Evolutionary conservation across 2,113 vertebrate genomes (phyloP), one percentile per base, ranked within the genome.

Genomic region (Tachuris rubrigastra): DNA sequence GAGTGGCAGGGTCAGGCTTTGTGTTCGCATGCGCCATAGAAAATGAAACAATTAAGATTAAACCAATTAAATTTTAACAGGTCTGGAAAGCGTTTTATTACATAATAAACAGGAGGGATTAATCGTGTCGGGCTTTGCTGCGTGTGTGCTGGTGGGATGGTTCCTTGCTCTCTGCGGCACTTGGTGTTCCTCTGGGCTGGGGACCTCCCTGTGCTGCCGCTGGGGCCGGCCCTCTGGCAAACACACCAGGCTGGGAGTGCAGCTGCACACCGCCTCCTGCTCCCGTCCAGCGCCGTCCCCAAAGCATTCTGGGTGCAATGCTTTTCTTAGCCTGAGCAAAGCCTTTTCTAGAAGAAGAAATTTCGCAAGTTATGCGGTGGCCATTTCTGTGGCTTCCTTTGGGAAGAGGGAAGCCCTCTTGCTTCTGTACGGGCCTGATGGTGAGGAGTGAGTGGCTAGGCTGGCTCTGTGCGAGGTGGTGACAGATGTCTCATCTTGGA

Each of bases 1-100:
- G 92, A 88, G 94, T 87, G 87, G 94, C 82, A 58, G 94, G 81
- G 92, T 93, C 83, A 81, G 95, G 85, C 82, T 87, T 90, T 94
- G 83, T 63, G 95, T 94, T 92, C 95, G 80, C 79, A 56, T 80
- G 71, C 5, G 12, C 87, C 8, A 1, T 18, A 69, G 80, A 90
- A 95, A 93, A 85, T 76, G 62, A 86, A 90, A 89, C 89, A 33
- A 80, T 87, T 81, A 69, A 85, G 89, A 96, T 95, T 94, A 96
- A 97, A 94, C 84, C 81, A 95, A 95, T 96, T 95, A 96, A 95
- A 89, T 81, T 95, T 95, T 95, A 93, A 96, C 92, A 84, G 95
- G 90, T 92, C 91, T 94, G 90, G 92, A 91, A 63, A 96, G 95
- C 6, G 21, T 96, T 97, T 97, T 97, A 96, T 96, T 96, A 89